Evolutionary conservation across 1,140 invertebrate species (phyloP), one percentile per base, ranked within the genome.

Genomic region (Eumeta japonica): DNA sequence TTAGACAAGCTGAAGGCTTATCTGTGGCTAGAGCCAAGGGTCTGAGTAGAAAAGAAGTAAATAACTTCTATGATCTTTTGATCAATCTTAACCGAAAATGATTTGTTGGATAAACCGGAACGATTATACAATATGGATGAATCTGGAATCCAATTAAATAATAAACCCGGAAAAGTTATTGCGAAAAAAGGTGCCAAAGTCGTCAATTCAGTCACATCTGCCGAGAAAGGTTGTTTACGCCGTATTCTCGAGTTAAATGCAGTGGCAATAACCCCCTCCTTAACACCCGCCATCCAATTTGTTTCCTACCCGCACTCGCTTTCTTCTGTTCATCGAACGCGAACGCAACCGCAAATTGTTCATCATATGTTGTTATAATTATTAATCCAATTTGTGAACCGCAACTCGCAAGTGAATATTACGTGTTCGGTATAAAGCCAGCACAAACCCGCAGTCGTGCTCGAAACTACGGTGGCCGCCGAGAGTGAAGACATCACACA

Each of bases 91-190:
- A 53, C 27, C 13, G 35, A 60, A 39, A 51, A 64, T 51, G 40
- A 56, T 40, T 28, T 62, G 14, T n/a, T 57, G 14, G 42, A 55
- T 39, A 60, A 61, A 35, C 57, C 50, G 5, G 47, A 58, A 5
- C 37, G 46, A 29, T 54, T 72, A 12, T 75, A 41, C 19, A 73
- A 71, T 37, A 62, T 63, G 49, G 64, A 73, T 29, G 60, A 72
- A 43, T 31, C 52, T 2, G 53, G 55, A 3, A 16, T 68, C 13
- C 65, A 72, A 45, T 16, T 72, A 4, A 68, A 60, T 30, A 73
- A 64, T 47, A 58, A 56, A 46, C 39, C 57, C 16, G 57, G 52
- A 16, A 53, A 64, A 48, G 58, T 75, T n/a, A 11, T 75, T 31
- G 63, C 63, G 10, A 58, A 18, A 1, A 76, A 67, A 58, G 55